phyloP scores from a whole-genome alignment of 2,113 vertebrate species.

The Scomber scombrus region DNA sequence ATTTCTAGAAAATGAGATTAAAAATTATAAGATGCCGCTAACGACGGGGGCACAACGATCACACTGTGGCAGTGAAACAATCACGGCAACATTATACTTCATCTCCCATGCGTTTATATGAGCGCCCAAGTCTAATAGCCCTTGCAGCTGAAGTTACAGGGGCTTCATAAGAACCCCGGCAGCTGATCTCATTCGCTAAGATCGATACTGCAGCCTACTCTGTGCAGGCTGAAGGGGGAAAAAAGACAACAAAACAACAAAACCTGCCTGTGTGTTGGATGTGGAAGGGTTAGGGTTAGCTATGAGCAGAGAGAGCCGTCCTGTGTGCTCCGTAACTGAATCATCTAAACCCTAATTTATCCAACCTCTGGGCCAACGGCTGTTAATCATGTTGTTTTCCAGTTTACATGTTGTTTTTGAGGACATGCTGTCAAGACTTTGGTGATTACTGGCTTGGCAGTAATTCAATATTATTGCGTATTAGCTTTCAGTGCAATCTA shows the following conservation, averaged over 20 bases:
- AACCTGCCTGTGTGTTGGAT: neutral
- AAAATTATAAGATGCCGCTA: constrained; percentile 61
- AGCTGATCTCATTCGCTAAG: constrained; percentile 53
- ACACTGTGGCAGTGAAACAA: constrained; percentile 60
- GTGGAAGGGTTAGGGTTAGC: constrained; percentile 15
- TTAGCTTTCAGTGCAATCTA: neutral
- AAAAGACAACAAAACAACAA: constrained; percentile 17
- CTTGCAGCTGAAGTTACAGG: constrained; percentile 36
- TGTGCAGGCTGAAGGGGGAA: neutral
- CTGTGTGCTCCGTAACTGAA: constrained; percentile 35
- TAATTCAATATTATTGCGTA: neutral
- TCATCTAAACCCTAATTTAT: constrained; percentile 56
- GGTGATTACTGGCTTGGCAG: neutral
- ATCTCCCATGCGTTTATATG: constrained; percentile 49
- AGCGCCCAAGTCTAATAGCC: constrained; percentile 41
- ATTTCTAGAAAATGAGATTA: constrained; percentile 74
- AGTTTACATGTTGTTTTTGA: constrained; percentile 37
- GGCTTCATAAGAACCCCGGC: constrained; percentile 40
- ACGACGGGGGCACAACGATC: constrained; percentile 39
- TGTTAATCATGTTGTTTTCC: constrained; percentile 39
- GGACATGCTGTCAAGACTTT: neutral
- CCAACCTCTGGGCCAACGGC: constrained; percentile 21
- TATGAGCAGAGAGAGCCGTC: neutral
- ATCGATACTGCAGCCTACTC: constrained; percentile 50
- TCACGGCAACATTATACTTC: constrained; percentile 63